Evolutionary conservation across 2,113 vertebrate species (phyloP).

Genomic region (Oreochromis niloticus): DNA sequence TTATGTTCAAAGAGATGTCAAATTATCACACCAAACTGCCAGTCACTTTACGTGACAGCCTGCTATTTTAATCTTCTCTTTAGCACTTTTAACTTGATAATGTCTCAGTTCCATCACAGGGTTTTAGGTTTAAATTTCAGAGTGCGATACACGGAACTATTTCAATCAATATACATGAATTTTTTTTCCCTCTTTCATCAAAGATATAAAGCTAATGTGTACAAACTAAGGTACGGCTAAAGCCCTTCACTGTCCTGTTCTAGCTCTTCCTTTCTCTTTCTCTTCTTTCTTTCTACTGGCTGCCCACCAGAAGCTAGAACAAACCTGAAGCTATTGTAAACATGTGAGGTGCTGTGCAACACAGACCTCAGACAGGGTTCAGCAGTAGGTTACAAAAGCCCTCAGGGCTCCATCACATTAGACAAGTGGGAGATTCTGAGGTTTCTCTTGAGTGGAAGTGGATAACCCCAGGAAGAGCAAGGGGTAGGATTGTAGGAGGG

Average conservation of each 20-base stretch:
- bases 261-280: background rate
- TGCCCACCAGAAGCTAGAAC: conserved; percentile 12
- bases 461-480: conserved; percentile 31
- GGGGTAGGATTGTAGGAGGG: conserved; percentile 10
- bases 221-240: background rate
- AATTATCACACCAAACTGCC: background rate
- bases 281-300: background rate
- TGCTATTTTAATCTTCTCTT: background rate
- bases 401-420: conserved; percentile 43
- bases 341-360: conserved; percentile 14
- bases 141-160: background rate
- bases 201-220: background rate
- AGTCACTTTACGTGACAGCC: background rate
- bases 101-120: background rate
- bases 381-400: conserved; percentile 58
- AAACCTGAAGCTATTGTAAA: conserved; percentile 29
- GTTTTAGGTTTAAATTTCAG: background rate
- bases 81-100: background rate
- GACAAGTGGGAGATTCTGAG: conserved; percentile 33
- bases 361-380: conserved; percentile 59
- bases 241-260: background rate
- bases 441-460: conserved; percentile 47
- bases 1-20: background rate
- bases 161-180: background rate
- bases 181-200: background rate